Conservation (phyloP, 2,797 vertebrate species). For the Adelosebastes latens region DNA sequence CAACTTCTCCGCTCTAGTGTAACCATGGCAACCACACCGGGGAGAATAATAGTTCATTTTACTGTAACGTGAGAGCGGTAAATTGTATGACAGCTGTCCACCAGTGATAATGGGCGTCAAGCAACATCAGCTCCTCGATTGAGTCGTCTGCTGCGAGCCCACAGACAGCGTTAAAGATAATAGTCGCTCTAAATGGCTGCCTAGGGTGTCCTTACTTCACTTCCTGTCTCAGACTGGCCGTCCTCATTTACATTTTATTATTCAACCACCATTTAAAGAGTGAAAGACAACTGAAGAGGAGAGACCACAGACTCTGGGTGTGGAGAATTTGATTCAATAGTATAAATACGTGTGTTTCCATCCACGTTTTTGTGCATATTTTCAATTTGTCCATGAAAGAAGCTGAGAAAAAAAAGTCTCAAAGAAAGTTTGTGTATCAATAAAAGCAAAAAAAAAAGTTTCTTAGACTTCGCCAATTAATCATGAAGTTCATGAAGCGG, state of each 20-base stretch:
- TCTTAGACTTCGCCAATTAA: neutral
- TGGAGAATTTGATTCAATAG: neutral
- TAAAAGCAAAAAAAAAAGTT: neutral
- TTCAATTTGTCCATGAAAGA: neutral
- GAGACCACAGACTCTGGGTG: neutral
- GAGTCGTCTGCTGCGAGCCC: conserved; percentile 31
- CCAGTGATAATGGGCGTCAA: conserved; percentile 36
- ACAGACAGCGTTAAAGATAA: conserved; percentile 34
- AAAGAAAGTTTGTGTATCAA: neutral
- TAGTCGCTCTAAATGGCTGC: conserved; percentile 15
- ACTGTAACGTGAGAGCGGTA: neutral
- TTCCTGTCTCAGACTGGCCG: neutral
- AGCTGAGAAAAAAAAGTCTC: neutral
- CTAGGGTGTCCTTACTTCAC: conserved; percentile 18
- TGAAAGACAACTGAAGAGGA: neutral
- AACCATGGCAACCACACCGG: conserved; percentile 12
- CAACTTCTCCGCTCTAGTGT: neutral
- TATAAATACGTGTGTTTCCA: neutral
- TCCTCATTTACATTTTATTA: conserved; percentile 1
- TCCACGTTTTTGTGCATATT: neutral
- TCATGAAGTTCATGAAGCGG: neutral
- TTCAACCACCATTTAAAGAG: conserved; percentile 3
- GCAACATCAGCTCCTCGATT: neutral
- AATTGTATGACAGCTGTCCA: conserved; percentile 50
- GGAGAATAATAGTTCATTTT: conserved; percentile 15